Evolutionary conservation across 2,113 vertebrate genomes (phyloP), one percentile per base, ranked within the genome.

Genomic region (Grus americana): DNA sequence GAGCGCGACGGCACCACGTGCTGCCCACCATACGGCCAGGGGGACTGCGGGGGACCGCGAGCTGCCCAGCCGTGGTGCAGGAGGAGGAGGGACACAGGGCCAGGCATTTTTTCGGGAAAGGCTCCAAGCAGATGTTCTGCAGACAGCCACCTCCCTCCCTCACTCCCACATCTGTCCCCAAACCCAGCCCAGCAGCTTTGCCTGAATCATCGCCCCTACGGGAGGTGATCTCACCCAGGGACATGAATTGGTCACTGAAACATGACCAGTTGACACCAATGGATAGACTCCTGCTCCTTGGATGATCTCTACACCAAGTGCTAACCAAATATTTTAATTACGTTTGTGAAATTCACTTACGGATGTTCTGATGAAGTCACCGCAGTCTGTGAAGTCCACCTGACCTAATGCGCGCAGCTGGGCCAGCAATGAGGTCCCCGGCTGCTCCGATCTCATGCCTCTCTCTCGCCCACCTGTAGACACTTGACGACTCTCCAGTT

Each of bases 401-500:
- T 50, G 71, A 49, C 88, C 62, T 65, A 29, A 81, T 11, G 3
- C n/a, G 21, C 7, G 6, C 79, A 93, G 93, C 74, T 58, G 93
- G 93, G 42, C 30, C 76, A 62, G 88, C 63, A 73, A 90, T 93
- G 92, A 87, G 80, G 65, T 49, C 74, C 79, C 58, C 0, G 8
- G 0, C 40, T 94, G 92, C 86, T 95, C 88, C 21, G 7, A 26
- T 88, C 86, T 67, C 91, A 93, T 38, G 21, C 82, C 78, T 92
- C 71, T 20, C 50, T 92, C 92, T 30, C 32, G 1, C 75, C 93
- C 91, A 97, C 96, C 91, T 96, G 93, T 34, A 89, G 94, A 79
- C 82, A 79, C 87, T 84, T 95, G 75, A 96, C 1, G 4, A 71
- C 86, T 93, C 95, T 94, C 95, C 90, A 65, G 20, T 9, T 47